phyloP scores from a whole-genome alignment of 2,113 vertebrate genomes.

The Caretta caretta region DNA sequence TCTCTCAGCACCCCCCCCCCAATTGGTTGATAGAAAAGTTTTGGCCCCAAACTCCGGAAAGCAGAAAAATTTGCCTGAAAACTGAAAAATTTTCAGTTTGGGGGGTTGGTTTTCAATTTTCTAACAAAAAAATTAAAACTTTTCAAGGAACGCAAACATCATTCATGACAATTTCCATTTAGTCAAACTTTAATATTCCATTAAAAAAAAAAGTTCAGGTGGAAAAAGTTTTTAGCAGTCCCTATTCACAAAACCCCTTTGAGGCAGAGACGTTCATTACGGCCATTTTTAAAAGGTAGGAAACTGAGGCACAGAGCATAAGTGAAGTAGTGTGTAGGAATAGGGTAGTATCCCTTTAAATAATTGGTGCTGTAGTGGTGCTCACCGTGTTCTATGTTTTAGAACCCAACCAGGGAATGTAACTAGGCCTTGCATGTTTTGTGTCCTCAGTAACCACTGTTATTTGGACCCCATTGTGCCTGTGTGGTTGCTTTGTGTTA shows the following conservation, averaged over 20 bases:
- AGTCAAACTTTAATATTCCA: no score
- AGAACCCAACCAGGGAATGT: background rate
- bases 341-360: background rate
- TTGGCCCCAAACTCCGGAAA: background rate
- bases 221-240: background rate
- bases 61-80: background rate
- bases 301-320: background rate
- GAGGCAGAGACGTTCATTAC: background rate
- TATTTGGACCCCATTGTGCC: background rate
- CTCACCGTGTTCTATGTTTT: background rate
- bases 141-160: no score
- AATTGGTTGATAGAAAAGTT: background rate
- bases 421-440: background rate
- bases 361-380: background rate
- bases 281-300: background rate
- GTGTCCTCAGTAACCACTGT: background rate
- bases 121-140: background rate
- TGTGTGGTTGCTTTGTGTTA: background rate
- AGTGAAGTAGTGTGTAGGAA: background rate
- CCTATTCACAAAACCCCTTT: background rate
- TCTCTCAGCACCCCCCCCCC: background rate
- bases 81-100: background rate
- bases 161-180: background rate
- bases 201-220: background rate
- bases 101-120: background rate